Conservation (phyloP, 2,888 invertebrate genomes). For the Panzeria rudis region DNA sequence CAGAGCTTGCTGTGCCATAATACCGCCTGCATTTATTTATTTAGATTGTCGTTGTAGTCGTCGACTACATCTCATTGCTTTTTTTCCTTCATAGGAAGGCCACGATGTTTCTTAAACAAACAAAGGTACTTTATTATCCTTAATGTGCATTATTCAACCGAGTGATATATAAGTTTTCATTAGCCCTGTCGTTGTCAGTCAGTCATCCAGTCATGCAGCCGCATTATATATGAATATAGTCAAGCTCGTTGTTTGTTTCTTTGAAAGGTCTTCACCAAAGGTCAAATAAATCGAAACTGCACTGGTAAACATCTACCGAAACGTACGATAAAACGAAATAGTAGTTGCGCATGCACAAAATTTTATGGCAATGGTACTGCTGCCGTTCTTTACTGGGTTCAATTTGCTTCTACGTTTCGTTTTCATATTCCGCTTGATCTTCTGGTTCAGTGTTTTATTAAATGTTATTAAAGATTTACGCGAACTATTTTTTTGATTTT, state of each 20-base stretch:
- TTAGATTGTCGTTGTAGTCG: slow-evolving; percentile 30
- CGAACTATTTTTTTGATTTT: slow-evolving; percentile 38
- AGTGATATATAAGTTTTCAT: slow-evolving; percentile 75
- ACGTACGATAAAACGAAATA: slow-evolving; percentile 28
- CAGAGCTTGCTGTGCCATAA: slow-evolving; percentile 25
- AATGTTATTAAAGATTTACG: slow-evolving; percentile 69
- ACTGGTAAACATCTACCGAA: slow-evolving; percentile 21
- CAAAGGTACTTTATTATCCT: slow-evolving; percentile 76
- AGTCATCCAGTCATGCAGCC: slow-evolving; percentile 64
- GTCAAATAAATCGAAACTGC: slow-evolving; percentile 72
- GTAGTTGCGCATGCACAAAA: slow-evolving; percentile 52
- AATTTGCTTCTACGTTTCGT: slow-evolving; percentile 42
- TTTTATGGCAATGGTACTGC: slow-evolving; percentile 22
- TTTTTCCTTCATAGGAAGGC: slow-evolving; percentile 47
- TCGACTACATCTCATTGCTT: neutral
- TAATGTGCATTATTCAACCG: slow-evolving; percentile 75
- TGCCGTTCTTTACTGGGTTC: slow-evolving; percentile 37
- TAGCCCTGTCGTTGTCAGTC: slow-evolving; percentile 72
- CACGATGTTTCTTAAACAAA: slow-evolving; percentile 70
- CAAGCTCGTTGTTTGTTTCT: slow-evolving; percentile 57
- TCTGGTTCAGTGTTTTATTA: slow-evolving; percentile 62
- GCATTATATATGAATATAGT: slow-evolving; percentile 38
- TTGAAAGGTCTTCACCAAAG: slow-evolving; percentile 70
- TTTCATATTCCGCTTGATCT: slow-evolving; percentile 50
- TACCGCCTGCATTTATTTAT: slow-evolving; percentile 42